These are phyloP conservation scores for Dryobota labecula DNA, from an alignment of 2,888 invertebrate species.

Conservation along the genomic window DNA sequence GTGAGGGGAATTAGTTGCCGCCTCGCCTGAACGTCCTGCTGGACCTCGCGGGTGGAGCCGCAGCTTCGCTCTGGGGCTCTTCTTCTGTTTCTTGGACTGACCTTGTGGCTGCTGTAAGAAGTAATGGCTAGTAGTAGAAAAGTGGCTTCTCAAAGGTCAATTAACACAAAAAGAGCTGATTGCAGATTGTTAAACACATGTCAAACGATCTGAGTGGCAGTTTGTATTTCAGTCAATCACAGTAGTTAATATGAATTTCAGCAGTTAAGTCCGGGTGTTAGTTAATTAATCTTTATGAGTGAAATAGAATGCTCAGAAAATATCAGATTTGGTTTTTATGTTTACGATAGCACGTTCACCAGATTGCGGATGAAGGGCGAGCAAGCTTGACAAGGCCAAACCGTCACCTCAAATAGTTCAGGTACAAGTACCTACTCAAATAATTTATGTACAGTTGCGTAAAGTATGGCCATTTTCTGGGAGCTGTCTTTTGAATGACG, in stretches of 20 bases:
- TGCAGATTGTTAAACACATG: neutral
- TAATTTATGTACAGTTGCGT: neutral
- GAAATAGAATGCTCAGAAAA: constrained; percentile 9
- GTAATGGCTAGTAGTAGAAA: too few relatives aligned
- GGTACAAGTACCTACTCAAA: neutral
- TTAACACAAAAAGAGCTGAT: neutral
- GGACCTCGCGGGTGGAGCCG: constrained; percentile 74
- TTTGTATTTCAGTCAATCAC: neutral
- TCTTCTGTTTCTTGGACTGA: constrained; percentile 81
- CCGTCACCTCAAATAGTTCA: constrained; percentile 13
- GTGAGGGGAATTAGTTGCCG: constrained; percentile 72
- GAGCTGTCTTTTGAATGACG: neutral
- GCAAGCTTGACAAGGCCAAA: constrained; percentile 26
- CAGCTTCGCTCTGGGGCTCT: constrained; percentile 76
- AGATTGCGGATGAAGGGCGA: constrained; percentile 36
- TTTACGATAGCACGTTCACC: constrained; percentile 31
- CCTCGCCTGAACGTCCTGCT: constrained; percentile 81
- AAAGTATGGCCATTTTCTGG: neutral
- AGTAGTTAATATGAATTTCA: neutral
- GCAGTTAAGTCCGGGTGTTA: neutral
- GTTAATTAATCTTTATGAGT: neutral
- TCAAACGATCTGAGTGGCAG: neutral
- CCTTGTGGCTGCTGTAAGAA: constrained; percentile 77
- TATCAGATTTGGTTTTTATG: neutral
- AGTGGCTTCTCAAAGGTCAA: too few relatives aligned